Conservation (phyloP, 2,797 vertebrate species). For the Poeciliopsis infans region DNA sequence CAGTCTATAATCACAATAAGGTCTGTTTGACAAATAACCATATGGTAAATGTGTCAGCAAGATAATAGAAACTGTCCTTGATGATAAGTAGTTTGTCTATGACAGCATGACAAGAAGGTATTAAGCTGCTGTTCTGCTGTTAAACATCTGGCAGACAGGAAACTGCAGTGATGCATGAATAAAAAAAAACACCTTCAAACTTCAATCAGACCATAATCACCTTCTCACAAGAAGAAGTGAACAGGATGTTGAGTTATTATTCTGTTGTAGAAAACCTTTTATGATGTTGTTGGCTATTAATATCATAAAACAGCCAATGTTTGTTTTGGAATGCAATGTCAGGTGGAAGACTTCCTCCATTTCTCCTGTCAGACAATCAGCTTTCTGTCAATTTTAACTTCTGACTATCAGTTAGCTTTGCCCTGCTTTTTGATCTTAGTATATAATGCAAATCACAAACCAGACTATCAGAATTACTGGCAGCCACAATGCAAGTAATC, state of each 20-base stretch:
- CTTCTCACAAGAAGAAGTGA: not conserved
- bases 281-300: not conserved
- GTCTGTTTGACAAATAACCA: constrained; percentile 6
- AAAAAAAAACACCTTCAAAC: not conserved
- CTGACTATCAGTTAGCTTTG: not conserved
- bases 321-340: not conserved
- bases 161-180: not conserved
- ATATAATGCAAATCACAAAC: not conserved
- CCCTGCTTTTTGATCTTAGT: too few relatives aligned
- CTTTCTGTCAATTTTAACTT: not conserved
- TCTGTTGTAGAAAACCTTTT: not conserved
- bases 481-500: not conserved
- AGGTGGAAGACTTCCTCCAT: not conserved
- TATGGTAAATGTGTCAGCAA: constrained; percentile 1
- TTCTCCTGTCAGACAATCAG: not conserved
- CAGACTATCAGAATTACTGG: not conserved
- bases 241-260: not conserved
- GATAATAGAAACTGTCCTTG: constrained; percentile 2
- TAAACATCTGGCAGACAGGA: not conserved
- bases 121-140: constrained; percentile 1
- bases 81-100: not conserved
- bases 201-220: not conserved
- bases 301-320: not conserved
- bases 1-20: not conserved
- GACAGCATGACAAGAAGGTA: constrained; percentile 1